phyloP scores from a whole-genome alignment of 2,113 vertebrate species.

The Rhea pennata region DNA sequence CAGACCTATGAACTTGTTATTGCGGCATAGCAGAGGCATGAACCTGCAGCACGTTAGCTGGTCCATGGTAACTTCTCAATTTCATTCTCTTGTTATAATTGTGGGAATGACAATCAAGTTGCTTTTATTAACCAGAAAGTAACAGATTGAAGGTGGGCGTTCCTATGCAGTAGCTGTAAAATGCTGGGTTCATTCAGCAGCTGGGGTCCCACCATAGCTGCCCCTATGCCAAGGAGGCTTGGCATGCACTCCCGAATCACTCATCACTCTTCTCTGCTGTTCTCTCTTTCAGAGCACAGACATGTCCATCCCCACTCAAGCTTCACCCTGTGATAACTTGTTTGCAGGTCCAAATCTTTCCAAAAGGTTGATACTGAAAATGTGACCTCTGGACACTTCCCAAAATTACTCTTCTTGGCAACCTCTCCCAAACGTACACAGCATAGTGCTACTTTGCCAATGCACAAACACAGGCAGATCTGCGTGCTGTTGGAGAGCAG shows the following conservation, averaged over 20 bases:
- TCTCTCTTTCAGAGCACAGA: accelerated
- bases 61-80: too few species aligned
- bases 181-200: neutral
- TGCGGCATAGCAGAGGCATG: too few species aligned
- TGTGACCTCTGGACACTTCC: neutral
- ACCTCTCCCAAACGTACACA: neutral
- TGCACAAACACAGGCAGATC: neutral
- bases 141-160: too few species aligned
- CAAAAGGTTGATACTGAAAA: neutral
- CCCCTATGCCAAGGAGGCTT: too few species aligned
- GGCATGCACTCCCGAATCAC: neutral
- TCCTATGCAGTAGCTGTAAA: neutral
- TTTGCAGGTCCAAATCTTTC: neutral
- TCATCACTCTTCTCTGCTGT: neutral
- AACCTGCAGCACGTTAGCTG: too few species aligned
- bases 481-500: neutral
- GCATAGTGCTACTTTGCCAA: neutral
- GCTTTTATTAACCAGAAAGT: too few species aligned
- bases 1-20: neutral
- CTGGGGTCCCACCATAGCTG: neutral
- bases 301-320: neutral
- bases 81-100: too few species aligned
- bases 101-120: too few species aligned
- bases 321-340: accelerated
- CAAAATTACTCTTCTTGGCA: neutral